Evolutionary conservation across 2,888 invertebrate species (phyloP).

Genomic region (Esperia sulphurella): DNA sequence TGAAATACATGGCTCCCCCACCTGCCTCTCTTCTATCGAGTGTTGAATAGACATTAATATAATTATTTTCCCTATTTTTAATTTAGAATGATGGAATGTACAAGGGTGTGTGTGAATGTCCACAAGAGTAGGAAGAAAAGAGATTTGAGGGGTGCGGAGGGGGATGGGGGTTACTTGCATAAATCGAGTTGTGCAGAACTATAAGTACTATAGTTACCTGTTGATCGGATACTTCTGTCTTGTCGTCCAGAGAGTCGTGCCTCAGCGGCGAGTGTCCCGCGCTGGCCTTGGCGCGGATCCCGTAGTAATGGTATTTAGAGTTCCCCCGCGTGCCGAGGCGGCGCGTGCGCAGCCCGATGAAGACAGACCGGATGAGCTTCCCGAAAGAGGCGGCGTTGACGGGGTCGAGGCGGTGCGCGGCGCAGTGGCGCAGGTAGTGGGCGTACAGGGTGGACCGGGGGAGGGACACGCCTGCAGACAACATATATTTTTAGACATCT

Average conservation of each 20-base stretch:
- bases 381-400: conserved; percentile 99
- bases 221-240: conserved; percentile 31
- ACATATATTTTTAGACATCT: no score
- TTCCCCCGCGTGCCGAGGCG: conserved; percentile 97
- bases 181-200: no score
- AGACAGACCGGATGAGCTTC: conserved; percentile 98
- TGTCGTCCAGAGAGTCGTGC: conserved; percentile 30
- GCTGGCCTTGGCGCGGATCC: conserved; percentile 78
- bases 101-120: no score
- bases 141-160: no score
- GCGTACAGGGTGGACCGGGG: conserved; percentile 97
- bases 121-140: no score
- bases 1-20: no score
- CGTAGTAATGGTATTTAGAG: conserved; percentile 99
- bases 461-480: conserved; percentile 84
- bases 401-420: conserved; percentile 95
- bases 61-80: no score
- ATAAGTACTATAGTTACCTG: no score
- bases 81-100: no score
- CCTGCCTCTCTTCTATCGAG: no score
- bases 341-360: conserved; percentile 96
- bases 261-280: conserved; percentile 13
- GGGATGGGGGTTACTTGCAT: no score
- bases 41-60: no score
- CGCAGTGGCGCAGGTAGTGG: conserved; percentile 97